phyloP scores from a whole-genome alignment of 2,797 vertebrate genomes.

The Apodemus agrarius region DNA sequence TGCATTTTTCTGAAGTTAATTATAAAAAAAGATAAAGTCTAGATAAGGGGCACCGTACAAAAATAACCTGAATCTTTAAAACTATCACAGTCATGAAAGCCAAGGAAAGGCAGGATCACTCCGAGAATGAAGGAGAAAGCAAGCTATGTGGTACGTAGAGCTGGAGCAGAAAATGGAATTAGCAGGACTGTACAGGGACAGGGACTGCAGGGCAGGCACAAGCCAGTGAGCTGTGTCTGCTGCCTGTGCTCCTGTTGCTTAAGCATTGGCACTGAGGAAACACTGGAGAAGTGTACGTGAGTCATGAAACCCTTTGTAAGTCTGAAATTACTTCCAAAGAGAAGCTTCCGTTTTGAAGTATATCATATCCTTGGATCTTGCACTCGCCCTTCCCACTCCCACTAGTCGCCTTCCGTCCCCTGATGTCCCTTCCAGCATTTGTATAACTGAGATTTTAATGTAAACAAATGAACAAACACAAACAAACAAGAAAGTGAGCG shows the following conservation, averaged over 20 bases:
- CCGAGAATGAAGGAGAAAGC: background rate
- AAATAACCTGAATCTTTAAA: background rate
- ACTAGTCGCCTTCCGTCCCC: background rate
- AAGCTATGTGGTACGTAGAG: background rate
- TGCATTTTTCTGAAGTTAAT: background rate
- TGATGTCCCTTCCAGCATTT: background rate
- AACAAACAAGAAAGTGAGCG: background rate
- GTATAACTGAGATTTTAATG: background rate
- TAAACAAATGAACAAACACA: background rate
- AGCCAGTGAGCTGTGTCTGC: background rate
- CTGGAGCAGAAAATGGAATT: background rate
- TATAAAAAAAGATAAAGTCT: background rate
- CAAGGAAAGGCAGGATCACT: background rate
- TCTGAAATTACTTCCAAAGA: slow-evolving; percentile 9
- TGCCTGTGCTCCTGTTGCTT: background rate
- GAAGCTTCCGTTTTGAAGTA: background rate
- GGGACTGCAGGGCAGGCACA: background rate
- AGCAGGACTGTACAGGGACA: background rate
- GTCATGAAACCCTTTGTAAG: background rate
- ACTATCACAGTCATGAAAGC: background rate
- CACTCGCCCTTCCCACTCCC: background rate
- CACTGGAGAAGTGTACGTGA: background rate
- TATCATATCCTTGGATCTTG: background rate
- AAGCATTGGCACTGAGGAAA: background rate
- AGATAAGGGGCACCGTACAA: background rate